Percentiles rank a stretch among this genome's conserved stretches.
Evolutionary conservation across 2,888 invertebrate genomes (phyloP).

Genomic region (Leucophenga montana): DNA sequence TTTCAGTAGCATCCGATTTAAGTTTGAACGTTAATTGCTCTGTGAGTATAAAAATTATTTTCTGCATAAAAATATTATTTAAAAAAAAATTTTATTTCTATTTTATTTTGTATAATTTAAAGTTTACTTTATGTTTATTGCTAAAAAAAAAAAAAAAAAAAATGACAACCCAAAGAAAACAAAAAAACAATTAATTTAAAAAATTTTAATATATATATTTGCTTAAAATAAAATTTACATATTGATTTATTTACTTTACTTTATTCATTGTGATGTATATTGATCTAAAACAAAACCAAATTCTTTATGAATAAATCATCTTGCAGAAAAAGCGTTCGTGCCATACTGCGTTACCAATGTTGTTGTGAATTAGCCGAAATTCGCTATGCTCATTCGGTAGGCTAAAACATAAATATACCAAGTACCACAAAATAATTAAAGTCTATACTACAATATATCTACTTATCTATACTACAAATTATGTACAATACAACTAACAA

Average conservation of each 20-base stretch:
- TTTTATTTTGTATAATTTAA: constrained; percentile 43
- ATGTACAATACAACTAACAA: constrained; percentile 41
- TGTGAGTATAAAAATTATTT: constrained; percentile 18
- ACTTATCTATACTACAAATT: not conserved
- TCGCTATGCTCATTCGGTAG: constrained; percentile 74
- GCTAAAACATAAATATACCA: constrained; percentile 53
- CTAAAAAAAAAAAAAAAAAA: too few species aligned
- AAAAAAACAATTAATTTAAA: constrained; percentile 41
- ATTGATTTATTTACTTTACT: constrained; percentile 48
- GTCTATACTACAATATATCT: not conserved
- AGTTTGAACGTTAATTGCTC: not conserved
- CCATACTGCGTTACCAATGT: constrained; percentile 74
- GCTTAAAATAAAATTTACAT: constrained; percentile 19
- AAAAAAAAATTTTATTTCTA: constrained; percentile 9
- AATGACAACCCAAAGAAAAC: too few species aligned
- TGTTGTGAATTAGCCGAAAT: constrained; percentile 74
- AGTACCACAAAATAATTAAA: constrained; percentile 7
- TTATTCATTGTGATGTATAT: constrained; percentile 47
- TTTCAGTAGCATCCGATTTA: constrained; percentile 37
- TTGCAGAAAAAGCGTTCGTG: constrained; percentile 74
- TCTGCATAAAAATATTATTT: constrained; percentile 14
- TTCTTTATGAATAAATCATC: constrained; percentile 44
- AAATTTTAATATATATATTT: constrained; percentile 12
- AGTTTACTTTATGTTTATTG: constrained; percentile 42
- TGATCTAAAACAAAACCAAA: constrained; percentile 14